Evolutionary conservation across 2,113 vertebrate genomes (phyloP).

Genomic region (Epinephelus lanceolatus): DNA sequence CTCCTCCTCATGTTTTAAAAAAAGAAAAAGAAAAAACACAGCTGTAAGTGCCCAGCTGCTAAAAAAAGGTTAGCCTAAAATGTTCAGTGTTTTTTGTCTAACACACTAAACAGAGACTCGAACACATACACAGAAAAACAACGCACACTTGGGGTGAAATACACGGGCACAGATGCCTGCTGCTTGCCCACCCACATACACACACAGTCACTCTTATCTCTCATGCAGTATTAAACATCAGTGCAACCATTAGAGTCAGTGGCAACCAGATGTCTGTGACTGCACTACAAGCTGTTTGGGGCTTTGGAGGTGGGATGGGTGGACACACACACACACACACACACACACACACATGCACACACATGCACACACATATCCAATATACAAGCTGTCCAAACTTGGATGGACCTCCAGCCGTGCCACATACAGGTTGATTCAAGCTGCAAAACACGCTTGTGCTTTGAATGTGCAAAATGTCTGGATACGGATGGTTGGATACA

Average conservation of each 20-base stretch:
- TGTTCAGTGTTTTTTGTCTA: slow-evolving; percentile 27
- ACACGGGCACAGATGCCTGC: slow-evolving; percentile 11
- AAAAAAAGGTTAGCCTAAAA: slow-evolving; percentile 38
- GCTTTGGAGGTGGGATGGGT: slow-evolving; percentile 38
- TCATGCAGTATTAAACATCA: slow-evolving; percentile 70
- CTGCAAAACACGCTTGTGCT: neutral
- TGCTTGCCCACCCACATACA: slow-evolving; percentile 11
- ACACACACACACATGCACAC: too few relatives aligned
- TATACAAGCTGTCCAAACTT: slow-evolving; percentile 33
- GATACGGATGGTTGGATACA: neutral
- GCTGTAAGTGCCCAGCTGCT: slow-evolving; percentile 17
- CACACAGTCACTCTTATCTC: slow-evolving; percentile 17
- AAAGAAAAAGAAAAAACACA: slow-evolving; percentile 1
- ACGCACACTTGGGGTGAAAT: slow-evolving; percentile 4
- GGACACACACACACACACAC: slow-evolving; percentile 8
- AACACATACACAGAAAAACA: slow-evolving; percentile 16
- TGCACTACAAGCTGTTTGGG: slow-evolving; percentile 69
- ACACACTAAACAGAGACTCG: neutral
- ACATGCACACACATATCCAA: neutral
- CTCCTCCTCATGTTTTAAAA: neutral
- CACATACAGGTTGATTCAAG: neutral
- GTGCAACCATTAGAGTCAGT: slow-evolving; percentile 61
- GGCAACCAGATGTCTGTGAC: slow-evolving; percentile 71
- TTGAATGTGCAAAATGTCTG: slow-evolving; percentile 23
- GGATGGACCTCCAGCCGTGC: neutral